Conservation (phyloP, 2,113 vertebrate species). For the Poecilia latipinna region DNA sequence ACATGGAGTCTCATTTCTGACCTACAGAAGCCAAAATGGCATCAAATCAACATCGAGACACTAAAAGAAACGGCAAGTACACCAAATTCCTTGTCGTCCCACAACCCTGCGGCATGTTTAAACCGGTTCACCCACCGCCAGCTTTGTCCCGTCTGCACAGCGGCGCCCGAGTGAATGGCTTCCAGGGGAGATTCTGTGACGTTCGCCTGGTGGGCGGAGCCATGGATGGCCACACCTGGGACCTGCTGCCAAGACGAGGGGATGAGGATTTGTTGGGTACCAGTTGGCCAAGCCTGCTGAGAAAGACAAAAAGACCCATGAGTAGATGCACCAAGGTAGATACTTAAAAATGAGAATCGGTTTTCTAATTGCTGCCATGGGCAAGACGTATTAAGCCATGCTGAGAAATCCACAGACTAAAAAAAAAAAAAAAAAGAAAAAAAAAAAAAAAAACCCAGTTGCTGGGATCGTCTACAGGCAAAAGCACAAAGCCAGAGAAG, state of each 20-base stretch:
- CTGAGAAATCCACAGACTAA: slow-evolving; percentile 48
- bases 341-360: background rate
- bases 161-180: slow-evolving; percentile 83
- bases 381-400: slow-evolving; percentile 63
- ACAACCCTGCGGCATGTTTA: too few relatives aligned
- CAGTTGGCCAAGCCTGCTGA: slow-evolving; percentile 97
- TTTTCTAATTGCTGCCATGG: slow-evolving; percentile 34
- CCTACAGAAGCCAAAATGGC: too few relatives aligned
- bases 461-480: slow-evolving; percentile 54
- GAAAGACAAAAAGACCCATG: slow-evolving; percentile 10
- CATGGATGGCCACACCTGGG: slow-evolving; percentile 92
- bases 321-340: background rate
- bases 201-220: slow-evolving; percentile 87
- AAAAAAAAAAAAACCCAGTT: slow-evolving; percentile 38
- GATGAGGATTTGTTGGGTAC: slow-evolving; percentile 96
- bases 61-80: too few relatives aligned
- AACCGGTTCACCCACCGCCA: slow-evolving; percentile 85
- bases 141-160: slow-evolving; percentile 87
- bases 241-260: slow-evolving; percentile 98
- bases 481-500: slow-evolving; percentile 62
- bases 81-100: too few relatives aligned
- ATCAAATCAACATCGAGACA: too few relatives aligned
- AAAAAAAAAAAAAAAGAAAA: slow-evolving; percentile 36
- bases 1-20: too few relatives aligned
- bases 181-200: slow-evolving; percentile 81